Evolutionary conservation across 2,797 vertebrate genomes (phyloP).

Genomic region (Syncerus caffer): DNA sequence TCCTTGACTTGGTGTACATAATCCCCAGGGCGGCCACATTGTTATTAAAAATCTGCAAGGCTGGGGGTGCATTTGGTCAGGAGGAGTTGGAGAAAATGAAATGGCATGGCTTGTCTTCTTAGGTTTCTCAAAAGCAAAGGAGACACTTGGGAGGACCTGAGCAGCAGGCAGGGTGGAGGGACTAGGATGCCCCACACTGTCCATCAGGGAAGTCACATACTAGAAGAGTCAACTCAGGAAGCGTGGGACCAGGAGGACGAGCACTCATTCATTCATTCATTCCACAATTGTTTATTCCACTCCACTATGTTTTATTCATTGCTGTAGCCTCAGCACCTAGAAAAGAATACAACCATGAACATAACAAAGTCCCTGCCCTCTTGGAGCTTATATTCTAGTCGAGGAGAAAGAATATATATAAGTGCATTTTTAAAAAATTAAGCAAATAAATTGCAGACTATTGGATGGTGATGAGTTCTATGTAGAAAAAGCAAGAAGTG

Average conservation of each 20-base stretch:
- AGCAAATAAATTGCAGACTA: not conserved
- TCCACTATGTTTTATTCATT: not conserved
- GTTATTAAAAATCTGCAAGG: not conserved
- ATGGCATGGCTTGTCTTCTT: not conserved
- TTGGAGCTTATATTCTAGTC: not conserved
- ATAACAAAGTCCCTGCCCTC: not conserved
- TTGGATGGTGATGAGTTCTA: not conserved
- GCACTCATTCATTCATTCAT: not conserved
- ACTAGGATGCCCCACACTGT: not conserved
- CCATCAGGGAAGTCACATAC: not conserved
- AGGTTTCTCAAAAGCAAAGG: not conserved
- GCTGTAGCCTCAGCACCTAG: not conserved
- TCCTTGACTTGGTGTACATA: not conserved
- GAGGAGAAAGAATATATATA: not conserved
- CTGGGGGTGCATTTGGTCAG: not conserved
- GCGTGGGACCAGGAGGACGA: not conserved
- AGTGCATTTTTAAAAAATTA: not conserved
- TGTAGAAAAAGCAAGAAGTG: not conserved
- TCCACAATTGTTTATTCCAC: not conserved
- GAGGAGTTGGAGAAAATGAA: not conserved
- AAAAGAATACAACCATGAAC: not conserved
- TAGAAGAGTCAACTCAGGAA: not conserved
- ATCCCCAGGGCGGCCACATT: not conserved
- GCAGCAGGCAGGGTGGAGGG: not conserved
- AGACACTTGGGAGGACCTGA: not conserved